Evolutionary conservation across 2,888 invertebrate species (phyloP).

Genomic region (Dynastes tityus): DNA sequence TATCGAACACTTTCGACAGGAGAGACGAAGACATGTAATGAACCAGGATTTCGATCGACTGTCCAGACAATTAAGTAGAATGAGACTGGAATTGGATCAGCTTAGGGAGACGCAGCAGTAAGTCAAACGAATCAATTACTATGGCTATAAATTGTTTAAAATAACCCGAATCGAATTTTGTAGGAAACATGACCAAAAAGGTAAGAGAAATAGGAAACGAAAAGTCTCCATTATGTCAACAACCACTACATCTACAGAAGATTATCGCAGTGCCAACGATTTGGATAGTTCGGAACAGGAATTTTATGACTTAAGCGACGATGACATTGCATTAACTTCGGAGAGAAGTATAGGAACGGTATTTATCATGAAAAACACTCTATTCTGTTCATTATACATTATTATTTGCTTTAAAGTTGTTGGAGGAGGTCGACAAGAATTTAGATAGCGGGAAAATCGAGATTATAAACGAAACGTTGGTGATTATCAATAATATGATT

Average conservation of each 20-base stretch:
- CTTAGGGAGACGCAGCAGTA: constrained; percentile 60
- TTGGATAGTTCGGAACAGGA: constrained; percentile 67
- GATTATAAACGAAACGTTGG: constrained; percentile 59
- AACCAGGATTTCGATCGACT: constrained; percentile 66
- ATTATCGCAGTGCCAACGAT: constrained; percentile 64
- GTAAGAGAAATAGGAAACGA: constrained; percentile 45
- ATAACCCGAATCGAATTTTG: constrained; percentile 6
- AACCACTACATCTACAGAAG: constrained; percentile 60
- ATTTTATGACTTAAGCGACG: constrained; percentile 68
- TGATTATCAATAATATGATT: constrained; percentile 62
- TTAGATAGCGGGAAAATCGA: constrained; percentile 60
- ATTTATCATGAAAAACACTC: neutral
- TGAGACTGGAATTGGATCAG: constrained; percentile 64
- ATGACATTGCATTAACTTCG: constrained; percentile 58
- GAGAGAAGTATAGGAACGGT: constrained; percentile 1
- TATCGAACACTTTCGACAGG: constrained; percentile 66
- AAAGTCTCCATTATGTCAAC: constrained; percentile 50
- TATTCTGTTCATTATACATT: too few species aligned
- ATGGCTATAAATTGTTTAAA: constrained; percentile 7
- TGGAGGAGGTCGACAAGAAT: constrained; percentile 63
- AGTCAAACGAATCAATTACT: neutral
- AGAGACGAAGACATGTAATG: constrained; percentile 64
- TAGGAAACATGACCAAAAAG: constrained; percentile 45
- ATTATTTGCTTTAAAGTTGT: constrained; percentile 56
- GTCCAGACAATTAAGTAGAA: constrained; percentile 63